Conservation (phyloP, 1,140 invertebrate genomes). For the Drosophila eugracilis region DNA sequence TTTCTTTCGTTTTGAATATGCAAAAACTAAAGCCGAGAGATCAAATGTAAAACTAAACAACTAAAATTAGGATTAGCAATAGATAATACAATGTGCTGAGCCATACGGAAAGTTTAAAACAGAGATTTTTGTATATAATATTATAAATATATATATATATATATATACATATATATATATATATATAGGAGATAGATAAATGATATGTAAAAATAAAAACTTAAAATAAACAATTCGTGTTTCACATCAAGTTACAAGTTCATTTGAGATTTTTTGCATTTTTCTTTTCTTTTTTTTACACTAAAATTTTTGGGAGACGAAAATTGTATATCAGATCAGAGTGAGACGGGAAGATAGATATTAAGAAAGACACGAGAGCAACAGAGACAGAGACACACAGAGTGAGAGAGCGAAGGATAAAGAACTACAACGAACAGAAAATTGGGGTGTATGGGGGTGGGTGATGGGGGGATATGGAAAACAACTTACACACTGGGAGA, state of each 20-base stretch:
- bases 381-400: constrained; percentile 41
- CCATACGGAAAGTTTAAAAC: constrained; percentile 32
- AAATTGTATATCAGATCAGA: constrained; percentile 22
- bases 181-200: no score
- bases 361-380: constrained; percentile 30
- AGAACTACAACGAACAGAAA: constrained; percentile 69
- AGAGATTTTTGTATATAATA: constrained; percentile 11
- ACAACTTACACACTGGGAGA: constrained; percentile 31
- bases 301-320: constrained; percentile 1
- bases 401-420: constrained; percentile 45
- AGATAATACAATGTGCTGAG: constrained; percentile 30
- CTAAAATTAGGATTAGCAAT: constrained; percentile 24
- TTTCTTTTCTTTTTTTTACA: constrained; percentile 3
- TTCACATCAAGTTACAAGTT: constrained; percentile 42
- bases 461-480: no score
- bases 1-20: constrained; percentile 30
- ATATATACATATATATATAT: no score
- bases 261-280: constrained; percentile 20
- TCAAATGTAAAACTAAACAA: constrained; percentile 45
- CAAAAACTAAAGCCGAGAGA: constrained; percentile 35
- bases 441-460: no score
- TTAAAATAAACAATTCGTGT: constrained; percentile 40
- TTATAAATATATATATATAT: no score
- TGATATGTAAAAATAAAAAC: constrained; percentile 44
- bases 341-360: constrained; percentile 30